phyloP scores from a whole-genome alignment of 2,888 invertebrate species.

The Subacronicta megacephala region DNA sequence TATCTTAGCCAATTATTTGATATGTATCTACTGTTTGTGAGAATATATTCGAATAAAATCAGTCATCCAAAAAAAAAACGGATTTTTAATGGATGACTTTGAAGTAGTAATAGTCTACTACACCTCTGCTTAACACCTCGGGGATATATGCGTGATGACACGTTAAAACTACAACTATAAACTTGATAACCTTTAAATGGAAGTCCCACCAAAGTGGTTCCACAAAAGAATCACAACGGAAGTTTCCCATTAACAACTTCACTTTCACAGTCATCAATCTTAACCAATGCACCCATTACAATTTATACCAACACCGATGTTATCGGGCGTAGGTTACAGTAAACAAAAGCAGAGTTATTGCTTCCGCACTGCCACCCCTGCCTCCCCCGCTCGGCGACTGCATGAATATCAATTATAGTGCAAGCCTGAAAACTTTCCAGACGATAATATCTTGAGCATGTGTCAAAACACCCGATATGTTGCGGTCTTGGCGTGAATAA shows the following conservation, averaged over 20 bases:
- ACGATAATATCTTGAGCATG: conserved; percentile 47
- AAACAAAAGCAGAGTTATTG: conserved; percentile 57
- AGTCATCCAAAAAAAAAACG: no score
- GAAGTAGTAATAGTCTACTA: no score
- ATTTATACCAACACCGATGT: conserved; percentile 44
- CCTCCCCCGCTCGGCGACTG: conserved; percentile 23
- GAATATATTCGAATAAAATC: no score
- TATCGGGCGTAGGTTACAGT: conserved; percentile 48
- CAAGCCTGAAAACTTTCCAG: conserved; percentile 58
- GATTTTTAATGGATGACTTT: no score
- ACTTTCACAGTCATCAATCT: conserved; percentile 37
- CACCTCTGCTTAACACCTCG: no score
- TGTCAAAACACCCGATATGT: conserved; percentile 20
- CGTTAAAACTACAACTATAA: no score
- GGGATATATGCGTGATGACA: no score
- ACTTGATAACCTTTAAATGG: no score
- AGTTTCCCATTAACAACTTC: conserved; percentile 16
- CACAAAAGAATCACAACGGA: conserved; percentile 14
- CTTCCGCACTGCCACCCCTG: conserved; percentile 41
- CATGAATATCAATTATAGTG: conserved; percentile 61
- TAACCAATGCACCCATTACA: conserved; percentile 35
- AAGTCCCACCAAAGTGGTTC: conserved; percentile 5
- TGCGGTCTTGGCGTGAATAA: not conserved
- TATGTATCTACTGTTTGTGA: not conserved
- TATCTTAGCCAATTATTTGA: not conserved